Evolutionary conservation across 30 jellyfish, hydroid and myxozoan species (phyloP), one percentile per base, ranked within the genome.

Genomic region (Cassiopea xamachana): DNA sequence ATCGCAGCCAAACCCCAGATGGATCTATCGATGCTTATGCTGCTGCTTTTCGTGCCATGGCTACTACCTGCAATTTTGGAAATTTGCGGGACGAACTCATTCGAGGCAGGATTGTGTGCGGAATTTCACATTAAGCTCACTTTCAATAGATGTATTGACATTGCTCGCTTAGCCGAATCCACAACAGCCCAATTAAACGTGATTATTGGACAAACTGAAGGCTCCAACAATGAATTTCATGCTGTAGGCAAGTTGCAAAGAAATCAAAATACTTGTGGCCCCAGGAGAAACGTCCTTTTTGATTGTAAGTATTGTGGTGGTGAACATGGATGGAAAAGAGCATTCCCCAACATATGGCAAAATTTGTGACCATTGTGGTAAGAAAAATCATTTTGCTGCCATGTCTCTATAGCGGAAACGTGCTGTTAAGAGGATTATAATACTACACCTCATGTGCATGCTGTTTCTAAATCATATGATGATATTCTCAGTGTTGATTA

Each of bases 71-170:
- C 47, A 67, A 17, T 0, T 85, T 46, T 85, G 93, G 93, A 46
- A 79, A 14, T 16, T 67, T 85, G n/a, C 81, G 55, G 48, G 93
- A 85, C 48, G 93, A 85, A 46, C 46, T 72, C n/a, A 85, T 85
- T 2, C 60, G 87, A 14, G 93, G 62, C 74, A n/a, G 87, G 49
- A 59, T 74, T 70, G 87, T 85, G 39, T 88, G 77, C 14, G 93
- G 93, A 74, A 72, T 69, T 49, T 58, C 68, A 68, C n/a, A 83
- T 67, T 46, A 46, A 77, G 43, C 87, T 46, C 8, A 46, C 75
- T 46, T 48, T 77, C 1, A 46, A 73, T 77, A 46, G 87, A 44
- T 77, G 73, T 74, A 77, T 48, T 77, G 87, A 77, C 75, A 46
- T 77, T 14, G 47, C 75, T 74, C 47, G 87, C 75, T 73, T 74